Percentiles rank a stretch among this genome's conserved stretches.
phyloP scores from a whole-genome alignment of 2,888 invertebrate genomes.

The Ametastegia equiseti region DNA sequence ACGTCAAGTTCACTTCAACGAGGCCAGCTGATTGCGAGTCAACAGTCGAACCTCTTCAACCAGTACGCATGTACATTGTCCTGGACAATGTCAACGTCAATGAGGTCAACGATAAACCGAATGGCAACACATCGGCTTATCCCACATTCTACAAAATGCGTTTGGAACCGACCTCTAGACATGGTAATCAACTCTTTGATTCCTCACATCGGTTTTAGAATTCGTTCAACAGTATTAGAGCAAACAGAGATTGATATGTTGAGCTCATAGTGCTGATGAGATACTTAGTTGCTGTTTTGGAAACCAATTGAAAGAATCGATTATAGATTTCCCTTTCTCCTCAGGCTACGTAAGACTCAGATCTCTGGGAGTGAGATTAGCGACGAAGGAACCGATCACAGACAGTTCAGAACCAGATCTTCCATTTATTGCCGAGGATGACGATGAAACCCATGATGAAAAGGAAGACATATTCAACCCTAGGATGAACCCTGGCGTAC shows the following conservation, averaged over 20 bases:
- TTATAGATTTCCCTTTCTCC: conserved; percentile 60
- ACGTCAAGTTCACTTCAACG: conserved; percentile 77
- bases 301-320: neutral
- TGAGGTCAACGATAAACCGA: conserved; percentile 80
- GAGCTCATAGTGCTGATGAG: no score
- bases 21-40: conserved; percentile 58
- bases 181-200: conserved; percentile 65
- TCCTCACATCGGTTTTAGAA: neutral
- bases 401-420: conserved; percentile 55
- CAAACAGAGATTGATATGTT: no score
- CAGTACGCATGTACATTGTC: conserved; percentile 83
- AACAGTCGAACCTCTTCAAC: conserved; percentile 79
- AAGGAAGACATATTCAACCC: conserved; percentile 59
- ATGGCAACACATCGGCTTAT: conserved; percentile 80
- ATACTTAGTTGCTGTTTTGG: no score
- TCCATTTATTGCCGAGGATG: conserved; percentile 56
- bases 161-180: conserved; percentile 64
- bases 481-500: conserved; percentile 39
- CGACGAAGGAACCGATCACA: conserved; percentile 50
- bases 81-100: conserved; percentile 86
- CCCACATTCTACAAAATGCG: conserved; percentile 82
- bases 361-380: conserved; percentile 75
- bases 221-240: no score
- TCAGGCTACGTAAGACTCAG: conserved; percentile 80
- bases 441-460: conserved; percentile 62